Evolutionary conservation across 1,140 invertebrate genomes (phyloP).

Genomic region (Cryptotermes secundus): DNA sequence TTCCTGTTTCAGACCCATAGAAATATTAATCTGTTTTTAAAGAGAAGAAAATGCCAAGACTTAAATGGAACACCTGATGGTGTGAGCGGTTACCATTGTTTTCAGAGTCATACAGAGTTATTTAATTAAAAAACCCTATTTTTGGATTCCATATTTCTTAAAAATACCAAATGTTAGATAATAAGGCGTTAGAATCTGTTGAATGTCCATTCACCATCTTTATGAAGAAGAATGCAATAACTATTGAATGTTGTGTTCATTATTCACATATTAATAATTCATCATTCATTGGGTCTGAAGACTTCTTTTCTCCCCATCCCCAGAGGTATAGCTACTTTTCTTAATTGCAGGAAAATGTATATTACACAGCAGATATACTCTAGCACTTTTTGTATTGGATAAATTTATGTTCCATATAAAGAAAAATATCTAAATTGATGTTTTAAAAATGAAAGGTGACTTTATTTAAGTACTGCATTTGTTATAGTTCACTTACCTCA

Average conservation of each 20-base stretch:
- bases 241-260: constrained; percentile 10
- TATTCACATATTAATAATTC: background rate
- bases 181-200: background rate
- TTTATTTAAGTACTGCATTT: too few species aligned
- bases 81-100: background rate
- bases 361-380: background rate
- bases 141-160: background rate
- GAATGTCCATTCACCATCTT: background rate
- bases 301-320: background rate
- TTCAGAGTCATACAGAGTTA: background rate
- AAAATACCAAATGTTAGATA: constrained; percentile 2
- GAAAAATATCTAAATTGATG: constrained; percentile 13
- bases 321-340: background rate
- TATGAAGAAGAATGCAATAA: constrained; percentile 10
- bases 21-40: background rate
- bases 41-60: background rate
- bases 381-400: background rate
- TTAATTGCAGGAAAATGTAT: background rate
- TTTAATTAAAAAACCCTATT: background rate
- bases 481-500: background rate
- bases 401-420: constrained; percentile 1
- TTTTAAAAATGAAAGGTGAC: background rate
- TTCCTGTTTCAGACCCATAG: background rate
- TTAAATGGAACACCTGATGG: background rate
- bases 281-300: background rate